Conservation (phyloP, 2,888 invertebrate genomes). For the Acleris emargana region DNA sequence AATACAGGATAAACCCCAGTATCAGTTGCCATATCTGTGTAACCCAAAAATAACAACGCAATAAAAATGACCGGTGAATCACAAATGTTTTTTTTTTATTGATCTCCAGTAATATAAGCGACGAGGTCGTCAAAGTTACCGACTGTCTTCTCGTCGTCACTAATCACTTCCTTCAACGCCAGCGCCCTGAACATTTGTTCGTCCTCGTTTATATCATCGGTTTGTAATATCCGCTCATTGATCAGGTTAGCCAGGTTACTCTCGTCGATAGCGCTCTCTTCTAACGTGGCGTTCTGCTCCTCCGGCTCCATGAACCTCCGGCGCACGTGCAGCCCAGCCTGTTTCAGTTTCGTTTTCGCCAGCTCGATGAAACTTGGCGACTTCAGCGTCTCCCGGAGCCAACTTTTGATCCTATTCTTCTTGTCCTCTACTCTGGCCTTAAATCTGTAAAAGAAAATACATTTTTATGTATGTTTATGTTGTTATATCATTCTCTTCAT, state of each 20-base stretch:
- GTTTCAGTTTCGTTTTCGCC: conserved; percentile 67
- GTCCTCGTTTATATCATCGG: conserved; percentile 56
- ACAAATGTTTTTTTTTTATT: not conserved
- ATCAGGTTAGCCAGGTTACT: conserved; percentile 69
- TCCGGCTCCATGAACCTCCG: conserved; percentile 42
- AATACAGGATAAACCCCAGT: too few relatives aligned
- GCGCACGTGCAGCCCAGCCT: conserved; percentile 60
- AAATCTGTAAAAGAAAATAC: conserved; percentile 53
- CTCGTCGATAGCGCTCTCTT: conserved; percentile 67
- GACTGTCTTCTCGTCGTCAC: conserved; percentile 28
- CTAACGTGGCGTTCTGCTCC: conserved; percentile 47
- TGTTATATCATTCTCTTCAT: too few relatives aligned
- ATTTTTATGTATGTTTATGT: too few relatives aligned
- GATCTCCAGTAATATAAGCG: conserved; percentile 37
- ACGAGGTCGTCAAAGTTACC: conserved; percentile 47
- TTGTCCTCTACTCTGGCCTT: conserved; percentile 73
- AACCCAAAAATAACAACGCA: conserved; percentile 1
- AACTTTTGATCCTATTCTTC: conserved; percentile 72
- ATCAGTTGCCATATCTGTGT: not conserved
- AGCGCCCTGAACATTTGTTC: conserved; percentile 63
- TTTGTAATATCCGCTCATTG: conserved; percentile 65
- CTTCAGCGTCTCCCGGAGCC: conserved; percentile 70
- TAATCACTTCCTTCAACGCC: conserved; percentile 63
- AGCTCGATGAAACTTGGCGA: conserved; percentile 68
- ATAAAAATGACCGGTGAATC: not conserved